Base-by-base conservation (phyloP, 1,140 invertebrate genomes). In the Monochamus saltuarius region DNA sequence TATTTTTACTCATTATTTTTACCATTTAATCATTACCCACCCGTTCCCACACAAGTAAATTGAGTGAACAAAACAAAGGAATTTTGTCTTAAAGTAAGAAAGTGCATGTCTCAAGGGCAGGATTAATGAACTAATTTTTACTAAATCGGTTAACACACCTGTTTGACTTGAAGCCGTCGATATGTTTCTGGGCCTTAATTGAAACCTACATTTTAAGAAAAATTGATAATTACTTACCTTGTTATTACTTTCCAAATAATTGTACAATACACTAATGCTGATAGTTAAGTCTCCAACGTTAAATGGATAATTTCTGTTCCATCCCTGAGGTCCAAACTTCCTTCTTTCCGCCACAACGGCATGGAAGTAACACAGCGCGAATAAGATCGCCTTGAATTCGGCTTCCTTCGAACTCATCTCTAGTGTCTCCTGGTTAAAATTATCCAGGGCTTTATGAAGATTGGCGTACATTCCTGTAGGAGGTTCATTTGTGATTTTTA, bases 401-500 rank as follows among this genome's bases (percentile, higher is more conserved):
- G 89, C 86, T 79, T 98, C 95, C 73, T 95, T 94, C 3, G 90
- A 86, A 75, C 93, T 96, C 83, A 91, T 89, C 74, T 98, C 95
- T 17, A 98, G 75, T 0, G 91, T 95, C 73, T 97, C 94, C 77
- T 97, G 93, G 68, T 80, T 90, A 76, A 98, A 98, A 79, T 96
- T 96, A 72, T 95, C 91, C 35, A 98, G 75, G 10, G 94, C 89
- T 80, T 97, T 97, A 74, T 96, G 94, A 16, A 96, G 82, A 77
- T 97, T 98, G 0, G 94, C 93, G 75, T 84, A 84, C 88, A 98
- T 97, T 42, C 95, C 95, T 17, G 90, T 94, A 0, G 95, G 95
- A 4, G 94, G 93, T 77, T 98, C 95, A 71, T 97, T 97, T 0
- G 94, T 97, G 38, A 98, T 96, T 80, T 98, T 98, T 70, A 97